Evolutionary conservation across 1,140 invertebrate species (phyloP), one percentile per base, ranked within the genome.

Genomic region (Liolophura sinensis): DNA sequence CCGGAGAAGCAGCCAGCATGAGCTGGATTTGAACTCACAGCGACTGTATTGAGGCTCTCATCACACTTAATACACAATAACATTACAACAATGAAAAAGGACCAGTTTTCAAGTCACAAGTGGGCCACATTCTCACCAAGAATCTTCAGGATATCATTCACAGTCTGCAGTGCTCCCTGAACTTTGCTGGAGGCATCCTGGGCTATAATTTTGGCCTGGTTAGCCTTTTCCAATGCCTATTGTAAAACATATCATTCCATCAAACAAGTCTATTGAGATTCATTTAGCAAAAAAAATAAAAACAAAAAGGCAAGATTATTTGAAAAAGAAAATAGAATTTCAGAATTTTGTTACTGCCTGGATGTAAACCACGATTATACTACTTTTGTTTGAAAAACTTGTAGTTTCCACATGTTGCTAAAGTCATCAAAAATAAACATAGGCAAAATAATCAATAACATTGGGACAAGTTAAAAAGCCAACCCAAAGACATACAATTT

Each of bases 121-220:
- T 69, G n/a, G 63, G 72, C 18, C 24, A 68, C 14, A 15, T 62
- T 68, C 70, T 75, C 83, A 90, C 90, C 87, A 49, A 98, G 85
- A 70, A 94, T 90, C 48, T 90, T 88, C 68, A 92, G 89, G 63
- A 97, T 97, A 59, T 90, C 88, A 57, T 91, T 88, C 4, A 97
- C 88, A 60, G 93, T 91, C 12, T 88, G 86, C 24, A 95, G 82
- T 12, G 94, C 92, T 77, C 93, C 91, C 14, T 89, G 85, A 0
- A 97, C 93, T 85, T 92, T 91, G 65, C 90, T 89, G 49, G 90
- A 89, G 0, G 93, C 92, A 71, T 92, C 88, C 55, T 88, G 84
- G 0, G 94, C 92, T 67, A 91, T 91, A 20, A 89, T 92, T 79
- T 93, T 93, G 1, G 94, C 93, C 86, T 93, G 89, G 48, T 93